These are phyloP conservation scores for Pipra filicauda DNA, from an alignment of 2,113 vertebrate genomes.

Conservation along the genomic window DNA sequence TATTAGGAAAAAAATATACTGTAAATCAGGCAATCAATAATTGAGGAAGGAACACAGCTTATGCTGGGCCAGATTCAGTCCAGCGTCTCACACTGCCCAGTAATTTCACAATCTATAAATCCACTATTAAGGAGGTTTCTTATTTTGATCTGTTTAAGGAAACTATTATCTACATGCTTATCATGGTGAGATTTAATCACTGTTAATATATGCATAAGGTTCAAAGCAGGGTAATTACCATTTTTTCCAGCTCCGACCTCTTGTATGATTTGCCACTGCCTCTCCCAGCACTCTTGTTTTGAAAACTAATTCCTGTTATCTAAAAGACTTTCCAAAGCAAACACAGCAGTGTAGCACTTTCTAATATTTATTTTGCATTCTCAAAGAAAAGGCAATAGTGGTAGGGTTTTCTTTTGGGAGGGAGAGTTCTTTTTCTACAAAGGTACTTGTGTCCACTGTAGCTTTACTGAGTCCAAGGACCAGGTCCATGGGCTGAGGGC, in stretches of 20 bases:
- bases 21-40: not conserved
- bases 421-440: not conserved
- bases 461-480: conserved; percentile 19
- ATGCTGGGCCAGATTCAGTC: not conserved
- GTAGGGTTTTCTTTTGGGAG: accelerated
- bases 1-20: not conserved
- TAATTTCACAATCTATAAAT: not conserved
- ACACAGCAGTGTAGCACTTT: conserved; percentile 58
- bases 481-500: not conserved
- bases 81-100: not conserved
- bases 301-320: conserved; percentile 43
- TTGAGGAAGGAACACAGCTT: not conserved
- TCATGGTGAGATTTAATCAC: conserved; percentile 18
- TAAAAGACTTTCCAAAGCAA: conserved; percentile 63
- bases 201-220: conserved; percentile 22
- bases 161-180: conserved; percentile 26
- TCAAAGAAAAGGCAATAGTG: not conserved
- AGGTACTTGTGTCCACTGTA: not conserved
- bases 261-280: not conserved
- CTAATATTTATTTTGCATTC: conserved; percentile 60
- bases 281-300: conserved; percentile 34
- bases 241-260: conserved; percentile 42
- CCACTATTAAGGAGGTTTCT: not conserved
- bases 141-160: conserved; percentile 52
- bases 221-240: conserved; percentile 50